Conservation (phyloP, 64 coral and sea anemone genomes). For the Actinia tenebrosa region DNA sequence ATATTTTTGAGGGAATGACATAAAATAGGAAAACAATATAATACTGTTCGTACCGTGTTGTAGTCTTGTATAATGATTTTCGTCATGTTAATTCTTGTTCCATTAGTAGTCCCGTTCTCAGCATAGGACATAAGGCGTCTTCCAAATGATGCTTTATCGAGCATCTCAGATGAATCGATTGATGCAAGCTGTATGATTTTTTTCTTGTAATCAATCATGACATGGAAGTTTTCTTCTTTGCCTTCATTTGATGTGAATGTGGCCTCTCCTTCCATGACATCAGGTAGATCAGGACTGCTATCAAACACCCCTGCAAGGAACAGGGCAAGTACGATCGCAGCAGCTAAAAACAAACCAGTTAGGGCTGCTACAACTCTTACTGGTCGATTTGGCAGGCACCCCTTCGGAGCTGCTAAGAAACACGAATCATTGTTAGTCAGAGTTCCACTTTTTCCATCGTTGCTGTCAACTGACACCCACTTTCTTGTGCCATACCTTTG, state of each 20-base stretch:
- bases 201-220: slow-evolving; percentile 37
- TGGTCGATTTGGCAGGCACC: not conserved
- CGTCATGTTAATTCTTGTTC: slow-evolving; percentile 5
- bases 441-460: too few relatives aligned
- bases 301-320: slow-evolving; percentile 16
- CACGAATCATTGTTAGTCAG: not conserved
- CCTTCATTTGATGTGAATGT: slow-evolving; percentile 27
- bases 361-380: slow-evolving; percentile 12
- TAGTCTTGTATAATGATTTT: slow-evolving; percentile 50
- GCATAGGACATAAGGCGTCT: slow-evolving; percentile 19
- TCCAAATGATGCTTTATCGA: not conserved
- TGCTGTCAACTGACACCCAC: too few relatives aligned
- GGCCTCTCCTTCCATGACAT: slow-evolving; percentile 50
- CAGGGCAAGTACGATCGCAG: not conserved
- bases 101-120: slow-evolving; percentile 25
- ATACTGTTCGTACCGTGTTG: slow-evolving; percentile 18
- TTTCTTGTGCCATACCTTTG: too few relatives aligned
- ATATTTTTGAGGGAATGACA: too few relatives aligned
- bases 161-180: not conserved
- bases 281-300: slow-evolving; percentile 33
- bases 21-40: too few relatives aligned
- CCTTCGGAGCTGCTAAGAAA: not conserved
- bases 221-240: slow-evolving; percentile 28
- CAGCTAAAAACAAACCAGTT: slow-evolving; percentile 12
- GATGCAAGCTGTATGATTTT: slow-evolving; percentile 35